Evolutionary conservation across 2,797 vertebrate species (phyloP), one percentile per base, ranked within the genome.

Genomic region (Oreortyx pictus): DNA sequence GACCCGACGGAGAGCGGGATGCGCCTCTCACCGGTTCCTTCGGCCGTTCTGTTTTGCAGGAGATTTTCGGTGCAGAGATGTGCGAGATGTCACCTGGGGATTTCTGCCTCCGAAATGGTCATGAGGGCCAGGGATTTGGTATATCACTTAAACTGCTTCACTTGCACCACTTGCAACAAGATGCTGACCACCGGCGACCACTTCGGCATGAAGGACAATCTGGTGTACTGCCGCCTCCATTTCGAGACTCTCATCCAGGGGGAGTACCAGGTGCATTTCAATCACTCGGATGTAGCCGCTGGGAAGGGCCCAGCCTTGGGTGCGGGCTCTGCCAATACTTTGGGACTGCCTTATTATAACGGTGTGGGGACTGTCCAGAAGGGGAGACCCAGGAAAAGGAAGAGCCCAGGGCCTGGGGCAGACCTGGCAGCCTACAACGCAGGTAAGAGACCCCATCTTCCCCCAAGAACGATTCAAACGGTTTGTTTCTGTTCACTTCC

Each of bases 131-230:
- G 99, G 97, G 99, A 99, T 97, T 97, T 99, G 97, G 99, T 99
- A 90, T 99, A 99, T 97, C 99, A 99, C 97, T 98, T 99, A 97
- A 99, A 99, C 93, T 99, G 99, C 96, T 99, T 99, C 98, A 99
- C 99, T 74, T 99, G 99, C 97, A 99, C 98, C 94, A 99, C 98
- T 61, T 99, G 99, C 98, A 99, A 98, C 98, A 99, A 99, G 98
- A 99, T 99, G 98, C 98, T 99, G 93, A 99, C 98, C 97, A 99
- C 99, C 72, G 99, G 99, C 78, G 99, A 99, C 97, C 99, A 99
- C 98, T 99, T 99, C 97, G 99, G 99, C 97, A 99, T 99, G 99
- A 99, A 99, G 98, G 99, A 99, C 98, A 99, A 98, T 97, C 98
- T 99, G 96, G 99, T 99, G 96, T 99, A 99, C 97, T 99, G 99